Percentiles rank a stretch among this genome's conserved stretches.
phyloP scores from a whole-genome alignment of 2,888 invertebrate genomes.

The Anthophora plumipes region DNA sequence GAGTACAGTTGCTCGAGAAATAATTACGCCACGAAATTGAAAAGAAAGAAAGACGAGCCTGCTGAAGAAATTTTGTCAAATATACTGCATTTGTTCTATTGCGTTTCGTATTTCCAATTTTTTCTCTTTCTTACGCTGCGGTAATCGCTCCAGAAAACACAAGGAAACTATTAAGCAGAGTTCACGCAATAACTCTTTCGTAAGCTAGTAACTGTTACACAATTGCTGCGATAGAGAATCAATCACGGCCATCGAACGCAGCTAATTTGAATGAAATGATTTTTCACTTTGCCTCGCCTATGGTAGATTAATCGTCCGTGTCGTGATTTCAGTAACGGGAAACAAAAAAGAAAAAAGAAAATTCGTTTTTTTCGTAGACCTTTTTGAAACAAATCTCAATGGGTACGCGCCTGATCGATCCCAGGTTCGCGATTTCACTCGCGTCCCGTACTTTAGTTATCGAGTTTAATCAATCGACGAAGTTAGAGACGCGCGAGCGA shows the following conservation, averaged over 20 bases:
- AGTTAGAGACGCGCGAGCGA: constrained; percentile 11
- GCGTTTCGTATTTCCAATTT: too few relatives aligned
- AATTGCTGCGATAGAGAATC: not conserved
- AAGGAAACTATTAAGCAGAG: not conserved
- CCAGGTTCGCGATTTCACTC: constrained; percentile 3
- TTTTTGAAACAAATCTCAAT: constrained; percentile 34
- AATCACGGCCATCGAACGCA: not conserved
- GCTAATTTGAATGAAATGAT: constrained; percentile 34
- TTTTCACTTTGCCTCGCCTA: constrained; percentile 17
- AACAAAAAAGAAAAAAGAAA: constrained; percentile 20
- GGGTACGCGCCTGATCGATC: constrained; percentile 23
- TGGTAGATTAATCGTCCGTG: constrained; percentile 22
- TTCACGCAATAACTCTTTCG: not conserved
- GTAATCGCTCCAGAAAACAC: not conserved
- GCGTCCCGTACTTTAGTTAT: constrained; percentile 18
- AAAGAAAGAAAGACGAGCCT: too few relatives aligned
- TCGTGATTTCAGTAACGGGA: constrained; percentile 11
- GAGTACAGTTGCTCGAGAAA: too few relatives aligned
- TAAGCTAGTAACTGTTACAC: not conserved
- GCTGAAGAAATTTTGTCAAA: too few relatives aligned
- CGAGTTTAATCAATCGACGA: constrained; percentile 6
- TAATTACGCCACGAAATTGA: too few relatives aligned
- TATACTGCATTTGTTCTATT: too few relatives aligned
- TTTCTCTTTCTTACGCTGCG: not conserved
- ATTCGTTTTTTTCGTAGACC: constrained; percentile 7